Conservation (phyloP, 2,888 invertebrate species). For the Adineta ricciae region DNA sequence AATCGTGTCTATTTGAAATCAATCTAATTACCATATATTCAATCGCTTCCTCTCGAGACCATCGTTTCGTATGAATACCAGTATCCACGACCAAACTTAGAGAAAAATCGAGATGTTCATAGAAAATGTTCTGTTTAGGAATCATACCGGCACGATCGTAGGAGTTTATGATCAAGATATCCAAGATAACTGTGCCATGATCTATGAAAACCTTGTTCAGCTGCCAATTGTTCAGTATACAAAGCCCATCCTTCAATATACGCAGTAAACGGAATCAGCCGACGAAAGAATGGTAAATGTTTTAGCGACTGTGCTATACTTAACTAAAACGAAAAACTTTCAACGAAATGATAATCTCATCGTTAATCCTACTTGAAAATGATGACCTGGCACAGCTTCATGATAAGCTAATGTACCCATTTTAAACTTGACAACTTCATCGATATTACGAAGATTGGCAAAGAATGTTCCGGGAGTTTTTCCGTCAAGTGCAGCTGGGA, state of each 20-base stretch:
- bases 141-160: neutral
- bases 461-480: neutral
- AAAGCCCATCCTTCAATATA: neutral
- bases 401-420: neutral
- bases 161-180: neutral
- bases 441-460: neutral
- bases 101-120: no score
- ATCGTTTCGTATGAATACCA: conserved; percentile 39
- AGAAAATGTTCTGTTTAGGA: no score
- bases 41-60: conserved; percentile 41
- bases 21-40: conserved; percentile 40
- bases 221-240: neutral
- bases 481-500: neutral
- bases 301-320: neutral
- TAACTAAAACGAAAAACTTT: neutral
- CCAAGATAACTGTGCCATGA: neutral
- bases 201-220: neutral
- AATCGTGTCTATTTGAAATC: conserved; percentile 26
- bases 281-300: neutral
- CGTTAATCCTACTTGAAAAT: neutral
- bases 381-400: neutral
- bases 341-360: neutral
- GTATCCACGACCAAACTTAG: conserved; percentile 42
- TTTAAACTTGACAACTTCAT: neutral
- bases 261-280: neutral